Evolutionary conservation across 2,113 vertebrate genomes (phyloP).

Genomic region (Peromyscus californicus): DNA sequence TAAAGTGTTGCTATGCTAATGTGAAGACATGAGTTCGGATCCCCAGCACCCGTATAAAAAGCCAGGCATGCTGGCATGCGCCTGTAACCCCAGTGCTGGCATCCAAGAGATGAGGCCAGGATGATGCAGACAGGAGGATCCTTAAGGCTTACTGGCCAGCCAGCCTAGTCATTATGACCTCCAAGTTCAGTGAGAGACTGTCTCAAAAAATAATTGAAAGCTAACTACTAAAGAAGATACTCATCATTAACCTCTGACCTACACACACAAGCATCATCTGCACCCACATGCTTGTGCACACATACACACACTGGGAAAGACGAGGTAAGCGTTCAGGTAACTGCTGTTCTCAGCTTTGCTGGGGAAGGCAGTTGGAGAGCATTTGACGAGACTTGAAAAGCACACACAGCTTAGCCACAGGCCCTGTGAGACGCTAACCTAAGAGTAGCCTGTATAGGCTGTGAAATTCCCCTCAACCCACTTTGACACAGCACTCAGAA

Average conservation of each 20-base stretch:
- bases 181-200: not conserved
- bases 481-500: no score
- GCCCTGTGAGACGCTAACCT: not conserved
- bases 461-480: rapidly evolving
- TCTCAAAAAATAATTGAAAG: not conserved
- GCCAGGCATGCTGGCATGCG: not conserved
- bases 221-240: not conserved
- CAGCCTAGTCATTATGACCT: not conserved
- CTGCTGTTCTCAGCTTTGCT: not conserved
- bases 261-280: not conserved
- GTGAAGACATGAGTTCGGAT: not conserved
- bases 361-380: not conserved
- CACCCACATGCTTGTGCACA: not conserved
- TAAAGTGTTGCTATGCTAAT: not conserved
- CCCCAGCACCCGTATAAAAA: not conserved
- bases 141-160: not conserved
- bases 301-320: not conserved
- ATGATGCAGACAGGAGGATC: not conserved
- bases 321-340: rapidly evolving
- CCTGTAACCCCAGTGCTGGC: not conserved
- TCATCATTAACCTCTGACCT: not conserved
- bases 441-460: rapidly evolving
- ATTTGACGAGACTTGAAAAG: not conserved
- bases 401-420: not conserved
- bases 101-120: not conserved